A percentile compares a stretch with the other conserved stretches of the same genome.
phyloP scores from a whole-genome alignment of 1,140 invertebrate genomes.

The Bombus fervidus region DNA sequence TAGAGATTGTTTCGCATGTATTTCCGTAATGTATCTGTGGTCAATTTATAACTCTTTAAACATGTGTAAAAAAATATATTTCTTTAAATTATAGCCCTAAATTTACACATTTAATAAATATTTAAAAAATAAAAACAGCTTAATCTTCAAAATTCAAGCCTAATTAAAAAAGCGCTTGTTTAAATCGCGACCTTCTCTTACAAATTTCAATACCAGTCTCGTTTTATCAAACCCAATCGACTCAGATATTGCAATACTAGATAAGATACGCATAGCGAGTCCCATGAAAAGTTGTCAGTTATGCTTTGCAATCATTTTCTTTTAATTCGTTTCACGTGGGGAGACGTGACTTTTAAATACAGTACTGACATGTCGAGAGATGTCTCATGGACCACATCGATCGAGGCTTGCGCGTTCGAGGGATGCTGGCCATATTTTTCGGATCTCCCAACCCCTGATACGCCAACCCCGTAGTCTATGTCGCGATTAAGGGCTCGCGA shows the following conservation, averaged over 20 bases:
- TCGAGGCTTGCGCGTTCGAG: slow-evolving; percentile 72
- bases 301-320: neutral
- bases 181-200: neutral
- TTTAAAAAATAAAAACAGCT: neutral
- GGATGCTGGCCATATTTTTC: slow-evolving; percentile 72
- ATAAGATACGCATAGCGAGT: no score
- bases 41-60: neutral
- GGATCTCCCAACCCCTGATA: slow-evolving; percentile 67
- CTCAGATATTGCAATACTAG: neutral
- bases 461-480: slow-evolving; percentile 68
- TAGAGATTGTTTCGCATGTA: no score
- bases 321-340: neutral
- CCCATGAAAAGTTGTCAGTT: neutral
- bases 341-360: slow-evolving; percentile 29
- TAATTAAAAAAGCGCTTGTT: neutral
- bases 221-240: neutral
- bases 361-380: slow-evolving; percentile 35
- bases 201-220: neutral
- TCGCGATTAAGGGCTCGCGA: slow-evolving; percentile 69
- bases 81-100: no score
- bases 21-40: no score
- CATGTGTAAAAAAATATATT: no score
- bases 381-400: slow-evolving; percentile 72
- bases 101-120: no score
- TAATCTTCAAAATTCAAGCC: neutral